Evolutionary conservation across 2,113 vertebrate genomes (phyloP), one percentile per base, ranked within the genome.

Genomic region (Cyphomyrus discorhynchus): DNA sequence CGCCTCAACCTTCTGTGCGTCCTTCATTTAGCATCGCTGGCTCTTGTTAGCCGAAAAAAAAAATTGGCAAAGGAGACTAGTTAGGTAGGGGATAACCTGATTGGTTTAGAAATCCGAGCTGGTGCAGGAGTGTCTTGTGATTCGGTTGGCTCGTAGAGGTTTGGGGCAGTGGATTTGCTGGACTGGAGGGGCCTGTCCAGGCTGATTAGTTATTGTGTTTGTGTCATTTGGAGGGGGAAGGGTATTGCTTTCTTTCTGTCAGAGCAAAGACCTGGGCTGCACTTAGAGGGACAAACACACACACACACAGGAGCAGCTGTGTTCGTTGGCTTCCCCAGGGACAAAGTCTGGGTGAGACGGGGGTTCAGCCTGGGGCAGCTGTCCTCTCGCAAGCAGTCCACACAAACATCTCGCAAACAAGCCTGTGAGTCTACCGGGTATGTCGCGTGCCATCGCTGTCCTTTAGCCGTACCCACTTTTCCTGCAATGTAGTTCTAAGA

Each of bases 311-410:
- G 52, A 46, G 35, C 87, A 88, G 87, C 87, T 88, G 87, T 62
- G 35, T 24, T 52, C 85, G 6, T 66, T 45, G 24, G 31, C 27
- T 88, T 53, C 56, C 56, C 87, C 42, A 35, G 31, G 52, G 87
- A 39, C 87, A 46, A 53, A 31, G 87, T 27, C 52, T 45, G 39
- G 7, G 35, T 35, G 87, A 31, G 19, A 58, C 21, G 7, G 35
- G 31, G 56, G 87, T 88, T 88, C 87, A 88, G 52, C 56, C 42
- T 42, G 24, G 87, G 87, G 46, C 87, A 88, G 52, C 52, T 56
- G 5, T 21, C 86, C 86, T 62, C 15, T 87, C 53, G 31, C 56
- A 31, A 1, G n/a, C 49, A n/a, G 15, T 17, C 45, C 11, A 35
- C 85, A 52, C 50, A 50, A 52, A 31, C 21, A 3, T 35, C 47